Evolutionary conservation across 2,888 invertebrate genomes (phyloP), one percentile per base, ranked within the genome.

Genomic region (Polydrusus pterygomalis): DNA sequence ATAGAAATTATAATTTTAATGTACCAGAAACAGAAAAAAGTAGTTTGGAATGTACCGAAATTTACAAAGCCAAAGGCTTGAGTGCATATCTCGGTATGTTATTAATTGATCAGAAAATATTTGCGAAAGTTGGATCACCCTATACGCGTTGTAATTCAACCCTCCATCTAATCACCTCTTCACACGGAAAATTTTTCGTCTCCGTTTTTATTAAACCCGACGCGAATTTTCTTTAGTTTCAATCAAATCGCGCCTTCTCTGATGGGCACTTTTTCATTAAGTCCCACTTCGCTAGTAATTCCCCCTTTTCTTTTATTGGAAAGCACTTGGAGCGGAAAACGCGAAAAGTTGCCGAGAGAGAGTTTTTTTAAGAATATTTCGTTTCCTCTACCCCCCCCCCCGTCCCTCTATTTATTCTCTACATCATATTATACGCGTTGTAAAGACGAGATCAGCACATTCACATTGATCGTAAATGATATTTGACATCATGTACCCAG

Each of bases 201-300:
- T 58, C 25, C 58, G 45, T 62, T 70, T 72, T 72, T 72, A 72
- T 65, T 65, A 67, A 65, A 25, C 58, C 47, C 65, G 65, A 58
- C 72, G 72, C 65, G 72, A 67, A 72, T 72, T 65, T 72, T 65
- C 72, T 58, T 72, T 72, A 67, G 72, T 72, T 72, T 72, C 72
- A 65, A 72, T 72, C 72, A 72, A 65, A 72, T 72, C 65, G 72
- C 72, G 72, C 65, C 64, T 65, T 60, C 70, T 67, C 64, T 67
- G 70, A 70, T 64, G 70, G 75, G 70, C 70, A 75, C 65, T 75
- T 74, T 75, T 75, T 75, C 70, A 75, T 75, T 75, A 75, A 70
- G 70, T 70, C 64, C 74, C 63, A 74, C 69, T 74, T 72, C 43
- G 60, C 20, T 65, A 40, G 63, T 65, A 72, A 72, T 71, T 72